Conservation (phyloP, 2,888 invertebrate species). For the Desoria tigrina region DNA sequence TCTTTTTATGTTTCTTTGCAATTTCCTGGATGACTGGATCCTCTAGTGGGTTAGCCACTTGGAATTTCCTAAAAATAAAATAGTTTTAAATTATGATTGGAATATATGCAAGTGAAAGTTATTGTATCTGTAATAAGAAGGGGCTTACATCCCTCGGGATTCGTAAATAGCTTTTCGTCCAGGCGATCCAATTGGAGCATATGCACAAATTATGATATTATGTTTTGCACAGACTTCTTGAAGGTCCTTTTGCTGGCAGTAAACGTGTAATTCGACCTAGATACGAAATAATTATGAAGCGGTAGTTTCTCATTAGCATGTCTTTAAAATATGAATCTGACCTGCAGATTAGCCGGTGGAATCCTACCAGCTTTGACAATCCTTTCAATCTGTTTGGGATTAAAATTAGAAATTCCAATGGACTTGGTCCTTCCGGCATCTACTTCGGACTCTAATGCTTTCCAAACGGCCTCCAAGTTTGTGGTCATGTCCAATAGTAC, state of each 20-base stretch:
- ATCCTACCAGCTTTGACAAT: slow-evolving; percentile 65
- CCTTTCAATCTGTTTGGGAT: slow-evolving; percentile 69
- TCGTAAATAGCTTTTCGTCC: slow-evolving; percentile 59
- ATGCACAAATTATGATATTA: slow-evolving; percentile 34
- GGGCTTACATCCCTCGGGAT: slow-evolving; percentile 36
- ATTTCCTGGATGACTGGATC: slow-evolving; percentile 56
- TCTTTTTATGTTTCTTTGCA: slow-evolving; percentile 63
- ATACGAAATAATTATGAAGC: slow-evolving; percentile 1
- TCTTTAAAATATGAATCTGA: too few species aligned
- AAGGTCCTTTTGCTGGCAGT: slow-evolving; percentile 41
- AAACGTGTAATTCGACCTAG: slow-evolving; percentile 47
- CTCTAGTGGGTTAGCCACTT: slow-evolving; percentile 48
- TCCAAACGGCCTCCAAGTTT: slow-evolving; percentile 73
- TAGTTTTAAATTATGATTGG: slow-evolving; percentile 10
- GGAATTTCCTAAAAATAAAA: slow-evolving; percentile 20
- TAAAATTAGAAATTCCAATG: slow-evolving; percentile 85
- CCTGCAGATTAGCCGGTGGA: slow-evolving; percentile 64
- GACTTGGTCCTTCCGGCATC: slow-evolving; percentile 70
- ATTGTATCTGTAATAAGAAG: background rate
- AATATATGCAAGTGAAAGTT: too few species aligned
- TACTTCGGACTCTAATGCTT: slow-evolving; percentile 67
- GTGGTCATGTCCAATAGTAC: slow-evolving; percentile 61
- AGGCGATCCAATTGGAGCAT: slow-evolving; percentile 58
- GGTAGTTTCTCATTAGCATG: too few species aligned
- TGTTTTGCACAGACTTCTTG: slow-evolving; percentile 37